Conservation (phyloP, 1,140 invertebrate genomes). For the Microvelia longipes region DNA sequence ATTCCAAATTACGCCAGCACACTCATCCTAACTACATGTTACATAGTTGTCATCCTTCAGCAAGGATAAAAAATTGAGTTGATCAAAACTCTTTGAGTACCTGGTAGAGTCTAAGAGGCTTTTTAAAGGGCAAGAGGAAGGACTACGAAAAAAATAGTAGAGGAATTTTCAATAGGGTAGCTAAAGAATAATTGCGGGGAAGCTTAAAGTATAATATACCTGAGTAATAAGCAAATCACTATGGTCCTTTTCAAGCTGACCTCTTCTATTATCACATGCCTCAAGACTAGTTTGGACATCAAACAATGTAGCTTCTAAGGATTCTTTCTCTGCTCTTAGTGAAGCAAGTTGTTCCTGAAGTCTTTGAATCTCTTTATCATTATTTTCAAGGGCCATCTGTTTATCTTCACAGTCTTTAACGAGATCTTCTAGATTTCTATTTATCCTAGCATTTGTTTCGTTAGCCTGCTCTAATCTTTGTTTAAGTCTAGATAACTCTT, state of each 20-base stretch:
- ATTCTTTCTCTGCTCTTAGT: conserved; percentile 60
- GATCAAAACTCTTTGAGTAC: no score
- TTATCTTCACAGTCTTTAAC: conserved; percentile 70
- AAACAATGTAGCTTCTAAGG: conserved; percentile 61
- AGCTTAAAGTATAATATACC: no score
- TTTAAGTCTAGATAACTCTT: conserved; percentile 53
- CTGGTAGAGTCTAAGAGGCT: no score
- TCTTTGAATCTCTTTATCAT: conserved; percentile 63
- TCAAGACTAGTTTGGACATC: conserved; percentile 64
- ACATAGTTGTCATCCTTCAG: no score
- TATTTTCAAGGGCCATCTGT: conserved; percentile 37
- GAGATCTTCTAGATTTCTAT: conserved; percentile 57
- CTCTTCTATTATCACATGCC: conserved; percentile 47
- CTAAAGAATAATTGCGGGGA: no score
- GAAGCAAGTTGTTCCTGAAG: conserved; percentile 56
- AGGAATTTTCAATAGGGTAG: no score
- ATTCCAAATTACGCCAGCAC: no score
- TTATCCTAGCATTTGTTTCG: conserved; percentile 59
- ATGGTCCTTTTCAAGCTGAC: conserved; percentile 55
- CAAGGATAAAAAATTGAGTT: no score
- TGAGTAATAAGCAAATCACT: conserved; percentile 58
- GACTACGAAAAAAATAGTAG: no score
- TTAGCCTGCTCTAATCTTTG: conserved; percentile 59
- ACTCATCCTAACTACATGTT: no score
- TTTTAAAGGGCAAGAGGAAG: no score